Conservation (phyloP, 2,888 invertebrate genomes). For the Nematopogon swammerdamellus region DNA sequence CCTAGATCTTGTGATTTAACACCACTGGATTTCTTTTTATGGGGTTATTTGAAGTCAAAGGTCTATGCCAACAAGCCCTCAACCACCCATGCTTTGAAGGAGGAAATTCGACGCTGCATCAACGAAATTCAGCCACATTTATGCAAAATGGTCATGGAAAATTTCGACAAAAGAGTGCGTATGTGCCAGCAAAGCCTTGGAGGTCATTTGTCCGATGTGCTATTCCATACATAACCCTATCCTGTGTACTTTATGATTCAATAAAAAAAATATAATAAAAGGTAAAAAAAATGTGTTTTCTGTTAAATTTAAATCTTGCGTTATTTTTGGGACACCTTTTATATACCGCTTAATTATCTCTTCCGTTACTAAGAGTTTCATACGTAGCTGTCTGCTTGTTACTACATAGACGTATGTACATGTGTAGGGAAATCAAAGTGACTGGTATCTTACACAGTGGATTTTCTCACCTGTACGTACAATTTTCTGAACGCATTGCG, state of each 20-base stretch:
- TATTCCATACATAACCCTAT: constrained; percentile 4
- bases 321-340: background rate
- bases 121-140: constrained; percentile 11
- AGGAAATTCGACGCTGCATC: too few relatives aligned
- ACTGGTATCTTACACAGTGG: too few relatives aligned
- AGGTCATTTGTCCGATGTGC: constrained; percentile 3
- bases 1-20: constrained; percentile 12
- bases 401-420: too few relatives aligned
- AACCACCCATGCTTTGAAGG: constrained; percentile 8
- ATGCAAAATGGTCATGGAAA: constrained; percentile 11
- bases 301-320: constrained; percentile 2
- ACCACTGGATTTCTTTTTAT: constrained; percentile 11
- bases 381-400: too few relatives aligned
- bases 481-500: too few relatives aligned
- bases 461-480: too few relatives aligned
- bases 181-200: constrained; percentile 1
- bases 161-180: constrained; percentile 10
- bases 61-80: constrained; percentile 6
- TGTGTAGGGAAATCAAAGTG: too few relatives aligned
- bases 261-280: background rate
- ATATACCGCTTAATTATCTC: too few relatives aligned
- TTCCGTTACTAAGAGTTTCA: too few relatives aligned
- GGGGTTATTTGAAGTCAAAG: constrained; percentile 11
- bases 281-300: background rate
- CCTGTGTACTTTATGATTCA: constrained; percentile 1